Percentiles rank a stretch among this genome's conserved stretches.
phyloP scores from a whole-genome alignment of 1,140 invertebrate species.

The Caenorhabditis latens region DNA sequence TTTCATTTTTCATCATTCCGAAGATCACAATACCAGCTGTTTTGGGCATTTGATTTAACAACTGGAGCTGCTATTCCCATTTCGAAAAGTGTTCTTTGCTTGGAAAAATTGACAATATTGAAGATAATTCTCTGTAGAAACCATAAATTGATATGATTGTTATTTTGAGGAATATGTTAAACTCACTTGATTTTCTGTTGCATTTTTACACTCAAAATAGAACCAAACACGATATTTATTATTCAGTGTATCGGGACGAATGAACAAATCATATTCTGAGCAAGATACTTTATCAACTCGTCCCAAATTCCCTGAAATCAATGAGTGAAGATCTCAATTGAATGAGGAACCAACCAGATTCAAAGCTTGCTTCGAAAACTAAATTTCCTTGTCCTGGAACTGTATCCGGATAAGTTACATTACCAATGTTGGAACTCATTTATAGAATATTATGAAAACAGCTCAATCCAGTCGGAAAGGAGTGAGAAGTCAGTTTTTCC shows the following conservation, averaged over 20 bases:
- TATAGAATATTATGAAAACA: neutral
- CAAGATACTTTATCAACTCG: constrained; percentile 92
- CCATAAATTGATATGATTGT: neutral
- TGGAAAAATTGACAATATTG: constrained; percentile 96
- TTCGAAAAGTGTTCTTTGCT: constrained; percentile 89
- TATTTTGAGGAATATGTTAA: no score
- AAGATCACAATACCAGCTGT: constrained; percentile 65
- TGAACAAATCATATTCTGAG: constrained; percentile 94
- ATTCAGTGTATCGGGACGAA: constrained; percentile 94
- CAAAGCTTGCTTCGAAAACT: constrained; percentile 96
- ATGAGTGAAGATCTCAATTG: constrained; percentile 38
- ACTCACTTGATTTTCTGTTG: constrained; percentile 87
- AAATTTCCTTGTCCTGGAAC: constrained; percentile 87
- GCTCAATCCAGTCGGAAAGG: no score
- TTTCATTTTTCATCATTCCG: neutral
- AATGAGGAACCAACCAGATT: constrained; percentile 83
- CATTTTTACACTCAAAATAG: constrained; percentile 97
- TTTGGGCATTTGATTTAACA: constrained; percentile 55
- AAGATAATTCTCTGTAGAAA: constrained; percentile 88
- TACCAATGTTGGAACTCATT: constrained; percentile 82
- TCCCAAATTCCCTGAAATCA: constrained; percentile 88
- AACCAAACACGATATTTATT: constrained; percentile 94
- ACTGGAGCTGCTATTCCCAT: constrained; percentile 93
- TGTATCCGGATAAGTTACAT: constrained; percentile 81
- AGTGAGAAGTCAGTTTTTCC: no score